A percentile compares a stretch with the other conserved stretches of the same genome.
phyloP scores from a whole-genome alignment of 2,113 vertebrate genomes.

The Dissostichus mawsoni region DNA sequence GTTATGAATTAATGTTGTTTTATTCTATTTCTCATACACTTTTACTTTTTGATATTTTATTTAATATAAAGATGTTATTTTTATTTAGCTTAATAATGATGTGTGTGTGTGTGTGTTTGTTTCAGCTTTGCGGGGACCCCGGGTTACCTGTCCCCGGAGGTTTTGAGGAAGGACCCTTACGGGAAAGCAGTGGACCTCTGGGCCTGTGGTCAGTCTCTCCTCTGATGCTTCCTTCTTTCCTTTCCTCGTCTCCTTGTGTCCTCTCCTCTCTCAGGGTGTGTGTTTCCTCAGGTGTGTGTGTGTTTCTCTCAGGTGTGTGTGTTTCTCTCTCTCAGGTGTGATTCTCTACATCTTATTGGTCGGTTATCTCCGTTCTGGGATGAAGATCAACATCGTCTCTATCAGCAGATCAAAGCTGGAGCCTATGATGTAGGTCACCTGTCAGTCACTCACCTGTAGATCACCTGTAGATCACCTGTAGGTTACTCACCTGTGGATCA shows the following conservation, averaged over 20 bases:
- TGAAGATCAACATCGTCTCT: constrained; percentile 85
- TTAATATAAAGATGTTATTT: too few species aligned
- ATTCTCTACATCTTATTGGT: constrained; percentile 85
- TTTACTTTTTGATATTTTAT: too few species aligned
- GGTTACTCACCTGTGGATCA: constrained; percentile 52
- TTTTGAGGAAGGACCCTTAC: constrained; percentile 95
- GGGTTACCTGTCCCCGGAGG: constrained; percentile 87
- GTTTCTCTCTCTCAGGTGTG: constrained; percentile 69
- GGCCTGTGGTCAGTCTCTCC: constrained; percentile 89
- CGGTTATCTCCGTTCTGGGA: constrained; percentile 85
- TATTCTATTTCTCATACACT: too few species aligned
- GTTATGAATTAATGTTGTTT: too few species aligned
- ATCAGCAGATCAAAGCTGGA: constrained; percentile 85
- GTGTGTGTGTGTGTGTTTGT: constrained; percentile 21
- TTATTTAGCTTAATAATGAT: not conserved
- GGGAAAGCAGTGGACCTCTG: constrained; percentile 96
- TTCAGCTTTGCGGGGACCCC: constrained; percentile 74
- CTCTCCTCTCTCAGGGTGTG: not conserved
- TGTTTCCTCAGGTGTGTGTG: not conserved
- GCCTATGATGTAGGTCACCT: constrained; percentile 79
- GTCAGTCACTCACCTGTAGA: too few species aligned
- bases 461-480: too few species aligned
- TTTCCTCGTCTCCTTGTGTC: not conserved
- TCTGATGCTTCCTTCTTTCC: not conserved
- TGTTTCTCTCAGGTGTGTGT: not conserved